A percentile compares a stretch with the other conserved stretches of the same genome.
Evolutionary conservation across 2,113 vertebrate genomes (phyloP).

Genomic region (Hippocampus zosterae): DNA sequence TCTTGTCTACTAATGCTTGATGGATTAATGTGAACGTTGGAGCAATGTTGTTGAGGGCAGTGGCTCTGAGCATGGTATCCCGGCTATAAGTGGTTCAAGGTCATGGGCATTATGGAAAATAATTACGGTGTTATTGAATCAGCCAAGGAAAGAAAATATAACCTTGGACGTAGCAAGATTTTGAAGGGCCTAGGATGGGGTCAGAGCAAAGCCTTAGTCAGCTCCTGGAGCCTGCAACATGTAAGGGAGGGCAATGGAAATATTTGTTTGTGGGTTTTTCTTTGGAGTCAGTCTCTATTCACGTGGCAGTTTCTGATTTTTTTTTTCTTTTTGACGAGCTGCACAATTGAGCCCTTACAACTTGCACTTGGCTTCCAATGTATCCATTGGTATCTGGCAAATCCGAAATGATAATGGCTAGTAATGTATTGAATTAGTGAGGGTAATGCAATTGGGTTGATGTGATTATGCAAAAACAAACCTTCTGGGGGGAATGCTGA

Average conservation of each 20-base stretch:
- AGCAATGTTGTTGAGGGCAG: not conserved
- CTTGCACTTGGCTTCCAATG: conserved; percentile 41
- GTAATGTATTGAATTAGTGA: conserved; percentile 64
- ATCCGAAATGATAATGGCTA: conserved; percentile 38
- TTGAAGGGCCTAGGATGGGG: conserved; percentile 4
- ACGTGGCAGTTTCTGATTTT: not conserved
- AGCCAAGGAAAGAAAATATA: conserved; percentile 14
- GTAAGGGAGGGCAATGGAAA: conserved; percentile 2
- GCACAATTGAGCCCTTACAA: not conserved
- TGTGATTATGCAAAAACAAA: conserved; percentile 64
- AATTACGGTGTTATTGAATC: conserved; percentile 16
- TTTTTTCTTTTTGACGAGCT: not conserved
- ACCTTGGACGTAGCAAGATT: conserved; percentile 24
- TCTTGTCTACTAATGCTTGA: not conserved
- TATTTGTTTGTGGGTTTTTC: conserved; percentile 10
- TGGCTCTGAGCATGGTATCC: conserved; percentile 6
- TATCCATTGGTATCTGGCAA: conserved; percentile 59
- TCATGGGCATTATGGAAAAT: conserved; percentile 22
- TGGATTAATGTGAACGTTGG: conserved; percentile 12
- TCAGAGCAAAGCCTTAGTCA: conserved; percentile 11
- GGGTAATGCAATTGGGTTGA: conserved; percentile 69
- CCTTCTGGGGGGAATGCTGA: conserved; percentile 46
- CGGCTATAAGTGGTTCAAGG: conserved; percentile 12
- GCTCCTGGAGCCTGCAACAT: not conserved
- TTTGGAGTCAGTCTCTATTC: not conserved